These are phyloP conservation scores for Drosophila subquinaria DNA, from an alignment of 2,888 invertebrate genomes.

Conservation along the genomic window DNA sequence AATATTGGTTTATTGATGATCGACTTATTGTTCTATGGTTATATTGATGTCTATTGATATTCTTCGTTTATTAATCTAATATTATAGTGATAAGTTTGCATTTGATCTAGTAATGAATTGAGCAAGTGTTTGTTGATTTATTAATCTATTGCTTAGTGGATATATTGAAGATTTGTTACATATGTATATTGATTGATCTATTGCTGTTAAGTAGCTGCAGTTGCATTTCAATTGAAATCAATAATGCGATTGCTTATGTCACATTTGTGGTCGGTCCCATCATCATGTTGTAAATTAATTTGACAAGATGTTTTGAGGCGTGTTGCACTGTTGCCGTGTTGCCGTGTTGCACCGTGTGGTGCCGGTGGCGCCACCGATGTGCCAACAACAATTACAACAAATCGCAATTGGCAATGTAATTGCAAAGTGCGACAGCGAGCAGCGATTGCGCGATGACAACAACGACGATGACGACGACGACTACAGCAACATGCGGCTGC, in stretches of 20 bases:
- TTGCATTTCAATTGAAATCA: conserved; percentile 17
- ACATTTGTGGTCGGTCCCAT: conserved; percentile 25
- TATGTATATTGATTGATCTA: conserved; percentile 2
- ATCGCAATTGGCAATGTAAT: conserved; percentile 77
- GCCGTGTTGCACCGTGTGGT: conserved; percentile 1
- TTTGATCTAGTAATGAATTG: background rate
- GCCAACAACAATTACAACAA: conserved; percentile 81
- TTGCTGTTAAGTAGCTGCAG: conserved; percentile 6
- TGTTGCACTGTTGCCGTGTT: conserved; percentile 10
- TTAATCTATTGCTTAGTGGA: background rate
- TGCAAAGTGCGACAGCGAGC: conserved; percentile 76
- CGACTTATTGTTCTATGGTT: background rate
- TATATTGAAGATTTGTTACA: background rate
- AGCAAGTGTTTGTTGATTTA: background rate
- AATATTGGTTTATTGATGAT: background rate
- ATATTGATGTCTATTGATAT: background rate
- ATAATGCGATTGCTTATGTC: conserved; percentile 40
- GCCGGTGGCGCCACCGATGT: conserved; percentile 67
- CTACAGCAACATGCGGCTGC: conserved; percentile 36
- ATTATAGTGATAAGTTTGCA: background rate
- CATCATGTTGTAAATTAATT: conserved; percentile 72
- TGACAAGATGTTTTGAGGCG: conserved; percentile 73
- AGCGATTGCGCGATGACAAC: conserved; percentile 60
- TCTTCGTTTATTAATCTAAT: background rate
- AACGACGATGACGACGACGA: conserved; percentile 17